phyloP scores from a whole-genome alignment of 2,797 vertebrate genomes.

The Pyrocephalus nanus region DNA sequence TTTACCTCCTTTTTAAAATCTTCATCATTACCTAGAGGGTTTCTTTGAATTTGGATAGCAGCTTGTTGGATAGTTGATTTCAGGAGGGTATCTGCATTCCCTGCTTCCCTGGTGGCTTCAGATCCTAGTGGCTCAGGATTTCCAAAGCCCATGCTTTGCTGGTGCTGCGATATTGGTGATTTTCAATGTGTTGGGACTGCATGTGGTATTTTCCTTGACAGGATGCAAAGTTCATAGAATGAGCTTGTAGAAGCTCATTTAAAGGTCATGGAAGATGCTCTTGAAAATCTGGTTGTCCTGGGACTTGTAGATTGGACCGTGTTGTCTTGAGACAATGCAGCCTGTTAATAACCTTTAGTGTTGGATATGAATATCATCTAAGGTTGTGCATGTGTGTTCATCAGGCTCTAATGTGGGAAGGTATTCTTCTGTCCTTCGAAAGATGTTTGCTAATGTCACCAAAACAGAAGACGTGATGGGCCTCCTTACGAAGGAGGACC shows the following conservation, averaged over 20 bases:
- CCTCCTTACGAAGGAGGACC: not conserved
- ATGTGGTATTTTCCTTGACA: not conserved
- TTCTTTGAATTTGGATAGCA: not conserved
- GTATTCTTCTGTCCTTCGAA: not conserved
- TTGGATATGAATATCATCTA: not conserved
- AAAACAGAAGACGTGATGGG: not conserved
- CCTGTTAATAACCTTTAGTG: not conserved
- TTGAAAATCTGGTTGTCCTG: not conserved
- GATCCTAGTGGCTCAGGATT: not conserved
- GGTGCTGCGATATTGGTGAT: accelerated
- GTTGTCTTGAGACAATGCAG: not conserved
- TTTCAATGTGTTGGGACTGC: accelerated
- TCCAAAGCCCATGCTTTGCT: not conserved
- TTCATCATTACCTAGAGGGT: not conserved
- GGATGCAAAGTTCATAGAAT: not conserved
- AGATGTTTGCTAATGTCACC: not conserved
- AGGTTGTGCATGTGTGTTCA: not conserved
- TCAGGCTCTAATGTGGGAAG: not conserved
- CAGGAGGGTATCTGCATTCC: not conserved
- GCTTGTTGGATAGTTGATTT: not conserved
- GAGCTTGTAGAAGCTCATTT: not conserved
- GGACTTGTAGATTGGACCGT: not conserved
- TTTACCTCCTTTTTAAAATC: not conserved
- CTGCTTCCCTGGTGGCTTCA: not conserved
- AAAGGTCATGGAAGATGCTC: not conserved